Percentiles rank a stretch among this genome's conserved stretches.
These are phyloP conservation scores for Cotesia glomerata DNA, from an alignment of 1,140 invertebrate species.

Conservation along the genomic window DNA sequence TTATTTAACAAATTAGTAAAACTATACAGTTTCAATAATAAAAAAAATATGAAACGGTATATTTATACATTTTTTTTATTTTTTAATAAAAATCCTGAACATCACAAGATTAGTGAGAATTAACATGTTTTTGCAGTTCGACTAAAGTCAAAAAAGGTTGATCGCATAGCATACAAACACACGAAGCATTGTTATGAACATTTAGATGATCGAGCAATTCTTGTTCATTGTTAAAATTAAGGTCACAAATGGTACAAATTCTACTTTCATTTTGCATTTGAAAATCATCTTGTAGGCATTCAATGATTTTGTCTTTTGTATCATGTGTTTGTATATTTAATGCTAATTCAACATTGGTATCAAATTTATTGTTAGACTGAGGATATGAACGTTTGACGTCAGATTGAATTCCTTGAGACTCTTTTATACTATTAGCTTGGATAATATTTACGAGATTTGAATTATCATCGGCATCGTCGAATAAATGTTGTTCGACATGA, in stretches of 20 bases:
- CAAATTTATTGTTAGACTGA: constrained; percentile 48
- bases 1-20: no score
- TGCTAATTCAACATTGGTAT: constrained; percentile 49
- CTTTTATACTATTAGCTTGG: background rate
- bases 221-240: constrained; percentile 43
- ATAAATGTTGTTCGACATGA: constrained; percentile 56
- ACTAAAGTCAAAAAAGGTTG: constrained; percentile 49
- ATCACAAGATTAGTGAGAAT: constrained; percentile 42
- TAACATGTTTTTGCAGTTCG: constrained; percentile 54
- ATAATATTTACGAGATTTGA: constrained; percentile 52
- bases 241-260: constrained; percentile 50
- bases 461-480: constrained; percentile 57
- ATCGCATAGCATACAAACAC: constrained; percentile 57
- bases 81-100: no score
- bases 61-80: no score
- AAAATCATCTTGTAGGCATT: constrained; percentile 50
- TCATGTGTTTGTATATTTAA: constrained; percentile 56
- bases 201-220: constrained; percentile 51
- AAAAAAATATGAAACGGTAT: no score
- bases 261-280: constrained; percentile 29
- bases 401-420: constrained; percentile 22
- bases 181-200: constrained; percentile 47
- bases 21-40: no score
- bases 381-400: constrained; percentile 41
- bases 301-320: constrained; percentile 52